A percentile compares a stretch with the other conserved stretches of the same genome.
These are phyloP conservation scores for Bicyclus anynana DNA, from an alignment of 1,140 invertebrate genomes.

Conservation along the genomic window DNA sequence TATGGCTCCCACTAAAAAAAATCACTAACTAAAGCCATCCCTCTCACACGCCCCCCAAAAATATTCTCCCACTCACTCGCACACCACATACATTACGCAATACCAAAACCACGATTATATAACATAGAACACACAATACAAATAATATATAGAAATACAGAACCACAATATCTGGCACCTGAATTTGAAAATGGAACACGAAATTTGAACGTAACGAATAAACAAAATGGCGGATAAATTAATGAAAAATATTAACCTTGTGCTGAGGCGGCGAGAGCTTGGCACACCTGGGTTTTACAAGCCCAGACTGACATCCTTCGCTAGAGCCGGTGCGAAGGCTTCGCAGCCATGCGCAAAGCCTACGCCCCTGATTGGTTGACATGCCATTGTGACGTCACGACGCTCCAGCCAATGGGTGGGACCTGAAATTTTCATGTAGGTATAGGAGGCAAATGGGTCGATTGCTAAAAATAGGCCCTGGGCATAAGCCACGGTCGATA, in stretches of 20 bases:
- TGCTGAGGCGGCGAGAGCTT: constrained; percentile 49
- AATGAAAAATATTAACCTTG: constrained; percentile 56
- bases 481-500: constrained; percentile 12
- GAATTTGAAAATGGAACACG: constrained; percentile 16
- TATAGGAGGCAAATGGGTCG: constrained; percentile 55
- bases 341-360: constrained; percentile 50
- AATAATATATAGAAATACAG: constrained; percentile 1
- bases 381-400: constrained; percentile 52
- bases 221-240: constrained; percentile 37
- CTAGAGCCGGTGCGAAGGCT: constrained; percentile 36
- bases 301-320: constrained; percentile 57
- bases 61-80: constrained; percentile 31
- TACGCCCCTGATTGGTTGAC: constrained; percentile 37
- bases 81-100: constrained; percentile 36
- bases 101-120: constrained; percentile 21
- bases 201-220: constrained; percentile 28
- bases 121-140: constrained; percentile 20
- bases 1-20: constrained; percentile 4
- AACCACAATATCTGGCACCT: constrained; percentile 17
- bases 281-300: constrained; percentile 64
- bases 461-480: constrained; percentile 67
- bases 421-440: constrained; percentile 71
- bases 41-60: constrained; percentile 19
- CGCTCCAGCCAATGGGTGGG: constrained; percentile 39
- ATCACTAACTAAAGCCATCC: constrained; percentile 23